A percentile compares a stretch with the other conserved stretches of the same genome.
These are phyloP conservation scores for Oikopleura dioica DNA, from an alignment of 23 tunicate species.

Conservation along the genomic window DNA sequence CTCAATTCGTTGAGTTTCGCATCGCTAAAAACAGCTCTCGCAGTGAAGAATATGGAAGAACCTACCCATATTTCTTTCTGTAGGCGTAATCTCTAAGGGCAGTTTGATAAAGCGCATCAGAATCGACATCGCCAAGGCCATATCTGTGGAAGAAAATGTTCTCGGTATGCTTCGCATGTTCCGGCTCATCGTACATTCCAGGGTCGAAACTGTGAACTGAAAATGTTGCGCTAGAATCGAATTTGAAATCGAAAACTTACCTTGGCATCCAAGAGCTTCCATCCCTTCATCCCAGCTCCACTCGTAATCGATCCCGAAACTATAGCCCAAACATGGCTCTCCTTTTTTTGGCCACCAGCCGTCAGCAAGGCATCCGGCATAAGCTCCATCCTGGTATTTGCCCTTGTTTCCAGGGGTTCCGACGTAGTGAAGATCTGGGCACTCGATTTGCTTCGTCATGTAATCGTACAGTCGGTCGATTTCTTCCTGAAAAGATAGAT, in stretches of 20 bases:
- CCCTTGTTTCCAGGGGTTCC: neutral
- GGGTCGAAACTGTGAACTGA: conserved; percentile 1
- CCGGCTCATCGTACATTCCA: neutral
- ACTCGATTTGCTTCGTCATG: neutral
- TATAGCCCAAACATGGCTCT: neutral
- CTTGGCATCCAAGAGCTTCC: neutral
- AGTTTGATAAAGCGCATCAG: neutral
- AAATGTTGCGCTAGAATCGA: no score
- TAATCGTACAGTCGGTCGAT: neutral
- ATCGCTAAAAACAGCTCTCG: no score
- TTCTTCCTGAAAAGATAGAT: no score
- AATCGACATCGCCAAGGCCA: neutral
- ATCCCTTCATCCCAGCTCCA: neutral
- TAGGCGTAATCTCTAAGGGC: neutral
- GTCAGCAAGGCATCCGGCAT: neutral
- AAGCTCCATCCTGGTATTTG: neutral
- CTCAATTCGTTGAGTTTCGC: neutral
- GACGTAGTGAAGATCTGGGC: neutral
- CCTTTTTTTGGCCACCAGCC: neutral
- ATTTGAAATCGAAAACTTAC: neutral
- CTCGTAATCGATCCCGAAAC: neutral
- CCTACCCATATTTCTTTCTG: neutral
- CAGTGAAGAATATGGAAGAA: no score
- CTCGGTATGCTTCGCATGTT: neutral
- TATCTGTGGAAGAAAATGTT: neutral